These are phyloP conservation scores for Falco novaeseelandiae DNA, from an alignment of 2,797 vertebrate genomes.

Conservation along the genomic window DNA sequence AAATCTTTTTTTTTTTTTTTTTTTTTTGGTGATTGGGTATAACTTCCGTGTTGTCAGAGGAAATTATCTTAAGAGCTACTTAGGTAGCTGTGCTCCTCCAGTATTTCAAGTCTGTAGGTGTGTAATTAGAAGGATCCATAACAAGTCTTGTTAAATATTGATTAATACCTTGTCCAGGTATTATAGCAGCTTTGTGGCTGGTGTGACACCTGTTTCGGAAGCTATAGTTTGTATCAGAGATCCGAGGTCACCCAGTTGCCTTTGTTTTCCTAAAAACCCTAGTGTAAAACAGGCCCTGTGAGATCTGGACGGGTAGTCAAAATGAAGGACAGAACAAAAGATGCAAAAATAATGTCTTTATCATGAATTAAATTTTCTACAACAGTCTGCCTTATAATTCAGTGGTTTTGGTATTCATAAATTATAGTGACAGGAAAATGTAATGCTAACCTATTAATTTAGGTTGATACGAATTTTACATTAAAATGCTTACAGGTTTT, in stretches of 20 bases:
- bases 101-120: not conserved
- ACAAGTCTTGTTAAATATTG: not conserved
- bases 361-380: not conserved
- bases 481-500: conserved; percentile 43
- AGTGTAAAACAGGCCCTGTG: not conserved
- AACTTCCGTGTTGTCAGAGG: not conserved
- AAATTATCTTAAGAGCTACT: not conserved
- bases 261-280: not conserved
- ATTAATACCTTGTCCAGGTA: not conserved
- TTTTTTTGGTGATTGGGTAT: not conserved
- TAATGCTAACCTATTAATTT: conserved; percentile 19
- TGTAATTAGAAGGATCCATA: not conserved
- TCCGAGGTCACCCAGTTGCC: not conserved
- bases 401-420: not conserved
- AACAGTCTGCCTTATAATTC: not conserved
- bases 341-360: not conserved
- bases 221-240: not conserved
- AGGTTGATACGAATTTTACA: conserved; percentile 13
- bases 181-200: not conserved
- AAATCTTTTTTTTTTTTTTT: not conserved
- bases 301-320: not conserved
- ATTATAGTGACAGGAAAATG: conserved; percentile 13
- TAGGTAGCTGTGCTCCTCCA: not conserved
- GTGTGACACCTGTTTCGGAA: not conserved
- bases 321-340: not conserved